Evolutionary conservation across 2,797 vertebrate genomes (phyloP), one percentile per base, ranked within the genome.

Genomic region (Botia almorhae): DNA sequence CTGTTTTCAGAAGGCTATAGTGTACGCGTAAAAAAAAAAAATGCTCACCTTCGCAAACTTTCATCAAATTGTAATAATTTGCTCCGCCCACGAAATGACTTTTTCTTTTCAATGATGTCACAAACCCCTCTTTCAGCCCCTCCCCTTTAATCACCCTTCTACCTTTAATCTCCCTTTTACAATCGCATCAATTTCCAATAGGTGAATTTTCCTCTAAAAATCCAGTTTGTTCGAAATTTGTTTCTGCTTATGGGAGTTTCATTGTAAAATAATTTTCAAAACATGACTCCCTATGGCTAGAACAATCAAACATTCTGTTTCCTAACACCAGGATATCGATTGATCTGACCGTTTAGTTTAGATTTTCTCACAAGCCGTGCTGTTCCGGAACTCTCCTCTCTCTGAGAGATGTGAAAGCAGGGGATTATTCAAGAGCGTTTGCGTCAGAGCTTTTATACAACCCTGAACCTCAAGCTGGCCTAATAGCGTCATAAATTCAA

Each of bases 401-500:
- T 19, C 7, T 19, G 4, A 21, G 23, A 46, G 21, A 33, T 56
- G 56, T 46, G 36, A 26, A 60, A 70, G 26, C 17, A 39, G 53
- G 19, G 14, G 13, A 17, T 39, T 23, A 14, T 69, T 58, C 56
- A 26, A 60, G 23, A 3, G 63, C 60, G 36, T 69, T 46, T 43
- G 16, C 6, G 11, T 78, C 65, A 70, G 26, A 29, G 26, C 26
- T 63, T 23, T 17, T 60, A 11, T 14, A 33, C 60, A 61, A 68
- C 12, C 17, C 36, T 4, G 50, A 50, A 61, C 50, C 56, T 68
- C 56, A 39, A 71, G 33, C 39, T 14, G 61, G 43, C 56, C 48
- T 77, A 81, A 83, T 46, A 80, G 53, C 63, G 6, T n/a, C 19
- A 53, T 81, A 68, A 76, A 58, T 76, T 50, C 26, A 69, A 56